Conservation (phyloP, 2,113 vertebrate species). For the Pimephales promelas region DNA sequence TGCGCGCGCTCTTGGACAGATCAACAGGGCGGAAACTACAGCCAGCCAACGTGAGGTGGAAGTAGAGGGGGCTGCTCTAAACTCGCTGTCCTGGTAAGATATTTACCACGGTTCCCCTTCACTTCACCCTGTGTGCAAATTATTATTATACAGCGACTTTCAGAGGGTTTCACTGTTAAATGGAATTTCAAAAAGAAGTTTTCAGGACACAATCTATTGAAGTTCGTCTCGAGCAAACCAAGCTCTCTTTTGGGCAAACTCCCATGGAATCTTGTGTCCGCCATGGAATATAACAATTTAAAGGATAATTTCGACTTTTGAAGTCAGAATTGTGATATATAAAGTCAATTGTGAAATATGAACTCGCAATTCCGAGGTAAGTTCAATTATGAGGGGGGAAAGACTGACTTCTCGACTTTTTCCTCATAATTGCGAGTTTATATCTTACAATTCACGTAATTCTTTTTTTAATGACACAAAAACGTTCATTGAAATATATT, state of each 20-base stretch:
- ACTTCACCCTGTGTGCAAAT: neutral
- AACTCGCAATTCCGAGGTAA: no score
- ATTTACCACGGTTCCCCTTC: neutral
- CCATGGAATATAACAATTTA: no score
- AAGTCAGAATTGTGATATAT: no score
- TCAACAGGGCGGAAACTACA: constrained; percentile 10
- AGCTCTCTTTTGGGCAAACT: neutral
- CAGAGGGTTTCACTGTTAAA: neutral
- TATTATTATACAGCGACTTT: neutral
- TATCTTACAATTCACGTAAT: no score
- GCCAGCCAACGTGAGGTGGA: neutral
- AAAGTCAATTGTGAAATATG: no score
- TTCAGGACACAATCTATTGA: neutral
- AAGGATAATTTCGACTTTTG: no score
- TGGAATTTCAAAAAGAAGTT: neutral
- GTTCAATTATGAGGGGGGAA: no score
- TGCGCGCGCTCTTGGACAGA: constrained; percentile 6
- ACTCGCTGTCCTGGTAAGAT: neutral
- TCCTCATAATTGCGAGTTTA: no score
- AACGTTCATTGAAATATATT: neutral
- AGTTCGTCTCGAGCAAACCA: neutral
- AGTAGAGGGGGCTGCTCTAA: neutral
- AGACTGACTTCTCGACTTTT: no score
- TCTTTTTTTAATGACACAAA: neutral
- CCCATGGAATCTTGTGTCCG: no score